A percentile compares a stretch with the other conserved stretches of the same genome.
These are phyloP conservation scores for Dolichoris vasculosae DNA, from an alignment of 1,140 invertebrate species.

Conservation along the genomic window DNA sequence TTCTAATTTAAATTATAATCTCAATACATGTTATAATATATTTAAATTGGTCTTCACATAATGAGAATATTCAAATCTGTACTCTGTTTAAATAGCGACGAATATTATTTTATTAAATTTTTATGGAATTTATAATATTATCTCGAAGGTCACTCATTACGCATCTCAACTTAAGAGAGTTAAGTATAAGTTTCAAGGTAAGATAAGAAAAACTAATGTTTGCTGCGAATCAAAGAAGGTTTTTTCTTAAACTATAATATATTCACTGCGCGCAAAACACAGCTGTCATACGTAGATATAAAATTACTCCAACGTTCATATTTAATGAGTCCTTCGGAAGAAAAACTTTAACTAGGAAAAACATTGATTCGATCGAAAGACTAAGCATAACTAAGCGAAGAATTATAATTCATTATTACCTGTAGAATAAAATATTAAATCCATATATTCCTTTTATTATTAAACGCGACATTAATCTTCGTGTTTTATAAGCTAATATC, in stretches of 20 bases:
- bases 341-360: neutral
- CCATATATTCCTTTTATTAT: too few relatives aligned
- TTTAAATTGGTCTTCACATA: too few relatives aligned
- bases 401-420: too few relatives aligned
- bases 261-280: neutral
- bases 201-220: neutral
- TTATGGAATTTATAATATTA: too few relatives aligned
- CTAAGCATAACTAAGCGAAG: neutral
- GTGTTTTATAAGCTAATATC: too few relatives aligned
- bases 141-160: too few relatives aligned
- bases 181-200: neutral
- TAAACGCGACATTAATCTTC: too few relatives aligned
- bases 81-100: too few relatives aligned
- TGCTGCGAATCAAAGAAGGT: neutral
- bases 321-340: neutral
- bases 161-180: neutral
- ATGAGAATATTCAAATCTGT: too few relatives aligned
- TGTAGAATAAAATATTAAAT: too few relatives aligned
- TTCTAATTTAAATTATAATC: neutral
- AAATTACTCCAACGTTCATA: neutral
- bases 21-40: neutral
- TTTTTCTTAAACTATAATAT: neutral
- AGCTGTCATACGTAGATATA: neutral
- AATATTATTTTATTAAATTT: too few relatives aligned
- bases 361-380: neutral